phyloP scores from a whole-genome alignment of 2,113 vertebrate species.

The Podarcis muralis region DNA sequence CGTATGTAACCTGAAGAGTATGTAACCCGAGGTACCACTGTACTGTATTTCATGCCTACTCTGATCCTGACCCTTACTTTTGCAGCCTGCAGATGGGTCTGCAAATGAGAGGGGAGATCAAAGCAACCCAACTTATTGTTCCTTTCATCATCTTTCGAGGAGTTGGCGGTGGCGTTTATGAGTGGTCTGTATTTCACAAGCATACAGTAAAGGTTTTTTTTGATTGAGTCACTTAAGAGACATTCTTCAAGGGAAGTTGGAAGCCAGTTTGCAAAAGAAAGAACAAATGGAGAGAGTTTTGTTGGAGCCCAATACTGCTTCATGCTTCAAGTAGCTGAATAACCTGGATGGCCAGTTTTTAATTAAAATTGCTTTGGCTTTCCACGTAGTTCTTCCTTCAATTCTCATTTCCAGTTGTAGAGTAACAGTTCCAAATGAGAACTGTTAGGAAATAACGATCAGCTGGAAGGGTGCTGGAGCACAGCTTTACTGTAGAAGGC shows the following conservation, averaged over 20 bases:
- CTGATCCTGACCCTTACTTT: no score
- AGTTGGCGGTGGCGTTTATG: no score
- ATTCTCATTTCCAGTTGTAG: neutral
- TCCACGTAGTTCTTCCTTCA: neutral
- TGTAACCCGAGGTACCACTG: no score
- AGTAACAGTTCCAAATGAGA: neutral
- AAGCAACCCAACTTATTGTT: no score
- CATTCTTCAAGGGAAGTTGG: neutral
- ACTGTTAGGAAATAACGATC: neutral
- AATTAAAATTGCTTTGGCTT: neutral
- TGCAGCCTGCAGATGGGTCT: no score
- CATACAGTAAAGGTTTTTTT: no score
- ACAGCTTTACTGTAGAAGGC: neutral
- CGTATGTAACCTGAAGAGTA: no score
- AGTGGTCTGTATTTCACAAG: no score
- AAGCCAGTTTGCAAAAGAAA: neutral
- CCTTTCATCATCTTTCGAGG: no score
- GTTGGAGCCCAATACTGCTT: neutral
- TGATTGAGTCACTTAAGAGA: no score
- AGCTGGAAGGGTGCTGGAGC: neutral
- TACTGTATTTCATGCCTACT: no score
- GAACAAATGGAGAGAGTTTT: neutral
- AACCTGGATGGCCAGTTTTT: neutral
- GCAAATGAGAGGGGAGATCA: no score
- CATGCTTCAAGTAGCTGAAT: neutral